phyloP scores from a whole-genome alignment of 1,140 invertebrate genomes.

The Drosophila malerkotliana region DNA sequence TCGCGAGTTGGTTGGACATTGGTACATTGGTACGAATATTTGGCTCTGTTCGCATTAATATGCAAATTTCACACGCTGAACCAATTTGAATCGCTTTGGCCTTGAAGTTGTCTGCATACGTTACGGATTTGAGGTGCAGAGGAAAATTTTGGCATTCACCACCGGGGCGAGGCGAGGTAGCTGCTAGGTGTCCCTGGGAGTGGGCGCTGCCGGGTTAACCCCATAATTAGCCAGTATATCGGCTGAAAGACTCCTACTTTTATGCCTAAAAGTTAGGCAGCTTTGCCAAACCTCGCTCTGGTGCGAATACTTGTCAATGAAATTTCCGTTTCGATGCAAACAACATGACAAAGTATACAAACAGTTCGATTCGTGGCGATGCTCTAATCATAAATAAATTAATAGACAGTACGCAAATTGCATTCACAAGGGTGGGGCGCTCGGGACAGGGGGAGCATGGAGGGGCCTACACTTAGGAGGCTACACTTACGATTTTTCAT shows the following conservation, averaged over 20 bases:
- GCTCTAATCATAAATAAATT: slow-evolving; percentile 48
- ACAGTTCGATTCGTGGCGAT: not conserved
- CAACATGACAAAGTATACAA: not conserved
- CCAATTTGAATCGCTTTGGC: slow-evolving; percentile 69
- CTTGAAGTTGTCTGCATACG: slow-evolving; percentile 57
- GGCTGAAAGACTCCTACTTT: no score
- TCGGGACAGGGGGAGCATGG: not conserved
- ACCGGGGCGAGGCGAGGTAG: not conserved
- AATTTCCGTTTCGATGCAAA: not conserved
- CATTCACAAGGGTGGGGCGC: not conserved
- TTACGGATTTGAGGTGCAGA: slow-evolving; percentile 30
- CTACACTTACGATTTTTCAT: slow-evolving; percentile 84
- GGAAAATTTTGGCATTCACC: slow-evolving; percentile 39
- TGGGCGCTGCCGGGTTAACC: not conserved
- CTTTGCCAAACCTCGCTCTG: not conserved
- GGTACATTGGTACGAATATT: slow-evolving; percentile 6
- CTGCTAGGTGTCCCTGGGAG: not conserved
- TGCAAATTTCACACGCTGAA: slow-evolving; percentile 64
- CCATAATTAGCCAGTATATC: no score
- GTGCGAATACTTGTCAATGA: not conserved
- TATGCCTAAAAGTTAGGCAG: no score
- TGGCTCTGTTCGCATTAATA: slow-evolving; percentile 45
- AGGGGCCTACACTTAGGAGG: slow-evolving; percentile 6
- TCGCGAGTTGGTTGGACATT: not conserved
- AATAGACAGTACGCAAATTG: slow-evolving; percentile 24